These are phyloP conservation scores for Hypolimnas misippus DNA, from an alignment of 2,888 invertebrate genomes.

Conservation along the genomic window DNA sequence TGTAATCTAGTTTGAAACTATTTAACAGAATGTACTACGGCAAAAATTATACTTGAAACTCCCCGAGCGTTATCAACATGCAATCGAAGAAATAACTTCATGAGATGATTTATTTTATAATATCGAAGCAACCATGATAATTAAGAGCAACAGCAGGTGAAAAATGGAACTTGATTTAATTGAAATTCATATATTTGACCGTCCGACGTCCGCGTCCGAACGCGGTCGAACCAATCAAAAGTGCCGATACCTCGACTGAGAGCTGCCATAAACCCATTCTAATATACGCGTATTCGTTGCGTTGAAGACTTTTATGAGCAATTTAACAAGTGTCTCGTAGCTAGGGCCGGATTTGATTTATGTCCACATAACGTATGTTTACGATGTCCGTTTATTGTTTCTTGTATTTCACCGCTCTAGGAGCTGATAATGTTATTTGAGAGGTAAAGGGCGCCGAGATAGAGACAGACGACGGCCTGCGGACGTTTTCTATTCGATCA, in stretches of 20 bases:
- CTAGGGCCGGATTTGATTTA: constrained; percentile 72
- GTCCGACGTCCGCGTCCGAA: constrained; percentile 28
- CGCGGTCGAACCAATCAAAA: constrained; percentile 56
- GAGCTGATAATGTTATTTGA: constrained; percentile 72
- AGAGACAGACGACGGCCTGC: constrained; percentile 34
- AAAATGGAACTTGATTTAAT: constrained; percentile 18
- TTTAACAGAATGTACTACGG: not conserved
- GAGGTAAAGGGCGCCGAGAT: constrained; percentile 46
- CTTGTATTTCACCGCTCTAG: constrained; percentile 68
- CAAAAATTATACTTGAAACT: not conserved
- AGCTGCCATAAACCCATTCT: constrained; percentile 64
- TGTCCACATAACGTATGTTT: constrained; percentile 68
- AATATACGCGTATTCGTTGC: constrained; percentile 72
- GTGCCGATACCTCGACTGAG: constrained; percentile 52
- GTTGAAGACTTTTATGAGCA: constrained; percentile 77
- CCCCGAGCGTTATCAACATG: too few relatives aligned
- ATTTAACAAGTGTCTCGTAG: constrained; percentile 77
- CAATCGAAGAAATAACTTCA: not conserved
- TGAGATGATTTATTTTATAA: not conserved
- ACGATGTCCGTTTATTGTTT: constrained; percentile 74
- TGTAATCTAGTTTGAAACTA: constrained; percentile 49
- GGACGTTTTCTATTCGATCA: constrained; percentile 17
- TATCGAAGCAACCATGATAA: not conserved
- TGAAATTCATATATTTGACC: constrained; percentile 16
- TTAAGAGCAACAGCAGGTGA: constrained; percentile 7